These are phyloP conservation scores for Marronus borbonicus DNA, from an alignment of 2,888 invertebrate genomes.

Conservation along the genomic window DNA sequence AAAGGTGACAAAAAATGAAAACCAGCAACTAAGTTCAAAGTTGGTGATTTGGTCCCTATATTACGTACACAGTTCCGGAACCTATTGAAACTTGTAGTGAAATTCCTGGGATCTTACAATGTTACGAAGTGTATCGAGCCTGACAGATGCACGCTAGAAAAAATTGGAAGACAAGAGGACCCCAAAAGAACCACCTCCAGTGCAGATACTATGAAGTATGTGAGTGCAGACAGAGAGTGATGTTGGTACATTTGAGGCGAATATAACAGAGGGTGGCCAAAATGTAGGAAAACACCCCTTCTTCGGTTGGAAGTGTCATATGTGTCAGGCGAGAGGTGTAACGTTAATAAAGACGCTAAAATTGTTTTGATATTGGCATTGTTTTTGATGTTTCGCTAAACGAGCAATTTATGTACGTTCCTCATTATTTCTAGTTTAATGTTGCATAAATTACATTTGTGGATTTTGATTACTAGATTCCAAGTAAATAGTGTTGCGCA, in stretches of 20 bases:
- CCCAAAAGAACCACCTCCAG: conserved; percentile 14
- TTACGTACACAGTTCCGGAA: conserved; percentile 21
- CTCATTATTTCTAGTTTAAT: no score
- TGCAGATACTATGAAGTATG: conserved; percentile 27
- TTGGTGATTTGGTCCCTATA: conserved; percentile 29
- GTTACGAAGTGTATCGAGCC: conserved; percentile 16
- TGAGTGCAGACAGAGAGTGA: conserved; percentile 27
- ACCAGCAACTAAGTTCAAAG: background rate
- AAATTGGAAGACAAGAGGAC: conserved; percentile 20
- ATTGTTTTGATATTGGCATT: no score
- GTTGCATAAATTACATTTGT: no score
- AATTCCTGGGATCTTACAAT: conserved; percentile 37
- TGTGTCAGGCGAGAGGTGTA: no score
- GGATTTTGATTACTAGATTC: no score
- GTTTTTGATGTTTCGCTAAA: no score
- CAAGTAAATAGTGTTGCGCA: no score
- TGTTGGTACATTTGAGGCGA: conserved; percentile 31
- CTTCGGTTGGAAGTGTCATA: no score
- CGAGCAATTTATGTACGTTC: no score
- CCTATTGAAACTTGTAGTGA: background rate
- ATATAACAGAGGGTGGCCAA: conserved; percentile 37
- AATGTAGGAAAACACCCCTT: conserved; percentile 11
- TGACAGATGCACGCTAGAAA: conserved; percentile 38
- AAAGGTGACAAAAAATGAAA: no score
- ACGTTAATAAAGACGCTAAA: no score